Conservation (phyloP, 2,113 vertebrate species). For the Suricata suricatta region DNA sequence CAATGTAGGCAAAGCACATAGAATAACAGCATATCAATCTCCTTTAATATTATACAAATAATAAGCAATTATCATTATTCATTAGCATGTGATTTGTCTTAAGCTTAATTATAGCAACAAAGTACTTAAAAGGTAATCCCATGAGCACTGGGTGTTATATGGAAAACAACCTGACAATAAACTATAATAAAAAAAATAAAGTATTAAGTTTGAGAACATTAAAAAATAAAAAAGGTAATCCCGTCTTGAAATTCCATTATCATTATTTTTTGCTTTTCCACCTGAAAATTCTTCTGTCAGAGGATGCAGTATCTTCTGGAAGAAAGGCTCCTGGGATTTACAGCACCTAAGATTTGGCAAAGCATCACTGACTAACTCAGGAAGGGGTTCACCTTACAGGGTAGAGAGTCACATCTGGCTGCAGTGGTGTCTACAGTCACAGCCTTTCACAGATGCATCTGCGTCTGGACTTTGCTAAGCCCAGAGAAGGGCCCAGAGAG, state of each 20-base stretch:
- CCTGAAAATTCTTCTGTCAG: neutral
- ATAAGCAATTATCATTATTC: neutral
- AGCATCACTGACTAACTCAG: neutral
- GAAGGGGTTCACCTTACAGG: neutral
- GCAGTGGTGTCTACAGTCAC: neutral
- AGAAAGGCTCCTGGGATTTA: neutral
- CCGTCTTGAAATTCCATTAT: neutral
- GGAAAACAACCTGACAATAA: too few relatives aligned
- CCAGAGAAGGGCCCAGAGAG: neutral
- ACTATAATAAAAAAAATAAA: too few relatives aligned
- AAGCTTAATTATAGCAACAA: neutral
- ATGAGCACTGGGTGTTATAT: too few relatives aligned
- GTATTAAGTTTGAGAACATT: too few relatives aligned
- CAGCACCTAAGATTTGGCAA: neutral
- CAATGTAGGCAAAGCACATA: slow-evolving; percentile 3
- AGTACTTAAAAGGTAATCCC: neutral
- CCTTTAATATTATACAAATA: neutral
- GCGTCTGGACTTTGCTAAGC: neutral
- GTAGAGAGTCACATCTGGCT: neutral
- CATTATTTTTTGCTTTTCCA: neutral
- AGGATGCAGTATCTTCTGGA: neutral
- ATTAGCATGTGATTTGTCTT: neutral
- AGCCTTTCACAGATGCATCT: neutral
- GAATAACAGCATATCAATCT: neutral
- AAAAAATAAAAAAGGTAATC: neutral